phyloP scores from a whole-genome alignment of 2,113 vertebrate genomes.

The Danionella cerebrum region DNA sequence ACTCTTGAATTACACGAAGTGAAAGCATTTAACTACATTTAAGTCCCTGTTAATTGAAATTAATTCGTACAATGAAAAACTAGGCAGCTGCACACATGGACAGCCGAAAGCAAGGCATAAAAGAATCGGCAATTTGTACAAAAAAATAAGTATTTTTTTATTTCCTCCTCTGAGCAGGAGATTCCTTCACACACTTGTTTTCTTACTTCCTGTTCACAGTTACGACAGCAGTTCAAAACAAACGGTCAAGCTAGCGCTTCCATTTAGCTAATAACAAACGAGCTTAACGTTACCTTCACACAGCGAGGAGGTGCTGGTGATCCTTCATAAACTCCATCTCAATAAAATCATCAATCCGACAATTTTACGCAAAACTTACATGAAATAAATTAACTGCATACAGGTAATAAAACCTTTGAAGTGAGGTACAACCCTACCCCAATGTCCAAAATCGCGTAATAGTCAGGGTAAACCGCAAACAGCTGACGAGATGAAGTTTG shows the following conservation, averaged over 20 bases:
- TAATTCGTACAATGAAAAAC: no score
- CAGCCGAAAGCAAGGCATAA: background rate
- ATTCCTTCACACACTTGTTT: conserved; percentile 18
- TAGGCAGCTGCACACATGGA: background rate
- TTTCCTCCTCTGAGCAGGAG: background rate
- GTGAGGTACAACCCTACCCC: no score
- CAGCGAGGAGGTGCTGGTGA: background rate
- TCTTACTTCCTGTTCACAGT: conserved; percentile 13
- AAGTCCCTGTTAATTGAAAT: no score
- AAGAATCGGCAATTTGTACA: background rate
- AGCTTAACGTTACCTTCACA: background rate
- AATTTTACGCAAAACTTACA: no score
- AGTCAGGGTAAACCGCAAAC: no score
- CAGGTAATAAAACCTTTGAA: no score
- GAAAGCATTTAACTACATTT: background rate
- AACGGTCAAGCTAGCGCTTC: background rate
- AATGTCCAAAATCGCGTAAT: no score
- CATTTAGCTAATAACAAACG: background rate
- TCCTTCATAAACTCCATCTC: background rate
- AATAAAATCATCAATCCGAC: no score
- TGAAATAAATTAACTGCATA: no score
- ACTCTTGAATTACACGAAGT: no score
- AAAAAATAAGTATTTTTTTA: background rate
- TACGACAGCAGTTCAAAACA: background rate
- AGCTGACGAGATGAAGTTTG: background rate